phyloP scores from a whole-genome alignment of 2,888 invertebrate species.

The Hemistola chrysoprasaria region DNA sequence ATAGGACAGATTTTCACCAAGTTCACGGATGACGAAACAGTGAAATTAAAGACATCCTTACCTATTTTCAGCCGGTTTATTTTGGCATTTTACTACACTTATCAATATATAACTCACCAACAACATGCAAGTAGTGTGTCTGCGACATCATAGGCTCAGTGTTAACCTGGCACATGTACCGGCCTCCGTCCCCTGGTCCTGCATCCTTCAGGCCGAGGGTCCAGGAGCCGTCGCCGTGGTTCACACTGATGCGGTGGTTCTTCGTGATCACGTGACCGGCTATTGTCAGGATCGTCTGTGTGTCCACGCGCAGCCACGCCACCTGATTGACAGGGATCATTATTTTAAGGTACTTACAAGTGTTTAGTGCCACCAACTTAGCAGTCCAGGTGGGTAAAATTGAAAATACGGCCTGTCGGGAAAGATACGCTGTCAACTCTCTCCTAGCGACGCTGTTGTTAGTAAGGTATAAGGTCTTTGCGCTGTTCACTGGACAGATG shows the following conservation, averaged over 20 bases:
- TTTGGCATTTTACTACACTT: too few relatives aligned
- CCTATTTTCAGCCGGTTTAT: too few relatives aligned
- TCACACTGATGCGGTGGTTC: constrained; percentile 92
- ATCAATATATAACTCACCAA: constrained; percentile 67
- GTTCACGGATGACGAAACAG: too few relatives aligned
- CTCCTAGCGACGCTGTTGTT: too few relatives aligned
- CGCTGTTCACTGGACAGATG: too few relatives aligned
- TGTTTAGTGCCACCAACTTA: too few relatives aligned
- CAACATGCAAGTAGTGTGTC: constrained; percentile 68
- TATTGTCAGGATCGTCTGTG: constrained; percentile 94
- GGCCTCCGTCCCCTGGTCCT: constrained; percentile 89
- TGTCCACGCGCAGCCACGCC: constrained; percentile 95
- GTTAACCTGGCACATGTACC: constrained; percentile 88
- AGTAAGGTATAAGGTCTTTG: too few relatives aligned
- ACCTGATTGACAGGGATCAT: constrained; percentile 79
- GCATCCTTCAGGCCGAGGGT: constrained; percentile 91
- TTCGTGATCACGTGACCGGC: constrained; percentile 95
- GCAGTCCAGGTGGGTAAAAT: too few relatives aligned
- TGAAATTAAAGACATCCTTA: too few relatives aligned
- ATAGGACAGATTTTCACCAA: too few relatives aligned
- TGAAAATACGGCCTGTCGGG: too few relatives aligned
- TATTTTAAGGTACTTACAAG: not conserved
- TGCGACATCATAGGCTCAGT: constrained; percentile 78
- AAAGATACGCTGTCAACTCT: too few relatives aligned
- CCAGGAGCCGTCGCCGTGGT: constrained; percentile 92